Evolutionary conservation across 2,888 invertebrate species (phyloP), one percentile per base, ranked within the genome.

Genomic region (Helleia helle): DNA sequence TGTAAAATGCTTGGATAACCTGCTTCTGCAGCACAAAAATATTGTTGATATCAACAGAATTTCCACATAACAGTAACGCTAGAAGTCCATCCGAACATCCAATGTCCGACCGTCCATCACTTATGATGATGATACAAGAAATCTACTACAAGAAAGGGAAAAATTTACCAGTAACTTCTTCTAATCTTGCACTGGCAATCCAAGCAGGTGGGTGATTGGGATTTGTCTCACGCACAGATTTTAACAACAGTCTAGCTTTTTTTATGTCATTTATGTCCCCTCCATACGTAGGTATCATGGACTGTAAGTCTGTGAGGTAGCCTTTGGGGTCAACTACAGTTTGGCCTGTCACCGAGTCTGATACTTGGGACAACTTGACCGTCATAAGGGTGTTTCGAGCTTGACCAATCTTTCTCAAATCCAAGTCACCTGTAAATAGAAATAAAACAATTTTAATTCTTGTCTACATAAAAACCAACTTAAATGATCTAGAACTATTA

Each of bases 291-390:
- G 99, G 99, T 58, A 99, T 95, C 98, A 99, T 99, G 13, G 97
- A 97, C 66, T 99, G 98, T 36, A 99, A 84, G 73, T 99, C 99
- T 0, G 99, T 99, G n/a, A 99, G 88, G 68, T 99, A 99, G 1
- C 99, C 99, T 73, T 99, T 99, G 0, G 99, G 99, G 81, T 99
- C 99, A 0, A 99, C 98, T 0, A 99, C 99, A 0, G 99, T 99
- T 81, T 99, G 99, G 0, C 99, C 99, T 2, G 95, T 94, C 0
- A 99, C 99, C 0, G 99, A 99, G 76, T 99, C 99, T 0, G 99
- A 98, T 1, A 94, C 94, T 86, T 98, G 97, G 1, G 95, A 97
- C 18, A 99, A 77, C 76, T 99, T 98, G 0, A 99, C 99, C 65
- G 97, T 97, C 99, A 99, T 99, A 2, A 99, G 86, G 2, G 98